These are phyloP conservation scores for Ericerus pela DNA, from an alignment of 1,140 invertebrate species.

Conservation along the genomic window DNA sequence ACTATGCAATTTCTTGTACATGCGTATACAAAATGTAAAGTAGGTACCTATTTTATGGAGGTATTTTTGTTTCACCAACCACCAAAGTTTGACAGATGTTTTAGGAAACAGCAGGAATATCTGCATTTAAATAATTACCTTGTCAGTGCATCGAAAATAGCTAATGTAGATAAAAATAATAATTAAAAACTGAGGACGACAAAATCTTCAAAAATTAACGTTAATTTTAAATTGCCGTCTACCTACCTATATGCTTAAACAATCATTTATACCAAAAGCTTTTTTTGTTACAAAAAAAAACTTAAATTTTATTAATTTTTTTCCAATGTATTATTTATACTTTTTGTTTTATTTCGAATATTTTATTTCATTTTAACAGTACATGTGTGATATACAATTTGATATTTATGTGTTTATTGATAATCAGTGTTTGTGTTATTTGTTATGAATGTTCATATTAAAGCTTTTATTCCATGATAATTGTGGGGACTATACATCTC, in stretches of 20 bases:
- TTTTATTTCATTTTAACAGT: constrained; percentile 4
- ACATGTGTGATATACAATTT: constrained; percentile 9
- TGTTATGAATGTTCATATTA: constrained; percentile 12
- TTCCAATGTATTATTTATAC: constrained; percentile 1
- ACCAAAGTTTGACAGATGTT: no score
- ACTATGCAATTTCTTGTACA: no score
- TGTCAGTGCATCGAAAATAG: neutral
- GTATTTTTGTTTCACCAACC: no score
- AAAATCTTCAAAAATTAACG: neutral
- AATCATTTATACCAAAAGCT: neutral
- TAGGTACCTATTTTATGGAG: no score
- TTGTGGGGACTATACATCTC: no score
- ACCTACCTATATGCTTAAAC: neutral
- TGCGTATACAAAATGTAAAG: no score
- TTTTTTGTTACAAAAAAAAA: neutral
- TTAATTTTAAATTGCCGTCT: neutral
- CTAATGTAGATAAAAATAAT: neutral
- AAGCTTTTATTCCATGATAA: no score
- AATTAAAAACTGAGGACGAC: neutral
- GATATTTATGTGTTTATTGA: constrained; percentile 3
- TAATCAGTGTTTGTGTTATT: constrained; percentile 9
- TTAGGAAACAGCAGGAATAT: no score
- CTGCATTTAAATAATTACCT: no score
- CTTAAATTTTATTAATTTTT: neutral
- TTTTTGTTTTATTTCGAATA: neutral